These are phyloP conservation scores for Xanthorhoe spadicearia DNA, from an alignment of 2,888 invertebrate species.

Conservation along the genomic window DNA sequence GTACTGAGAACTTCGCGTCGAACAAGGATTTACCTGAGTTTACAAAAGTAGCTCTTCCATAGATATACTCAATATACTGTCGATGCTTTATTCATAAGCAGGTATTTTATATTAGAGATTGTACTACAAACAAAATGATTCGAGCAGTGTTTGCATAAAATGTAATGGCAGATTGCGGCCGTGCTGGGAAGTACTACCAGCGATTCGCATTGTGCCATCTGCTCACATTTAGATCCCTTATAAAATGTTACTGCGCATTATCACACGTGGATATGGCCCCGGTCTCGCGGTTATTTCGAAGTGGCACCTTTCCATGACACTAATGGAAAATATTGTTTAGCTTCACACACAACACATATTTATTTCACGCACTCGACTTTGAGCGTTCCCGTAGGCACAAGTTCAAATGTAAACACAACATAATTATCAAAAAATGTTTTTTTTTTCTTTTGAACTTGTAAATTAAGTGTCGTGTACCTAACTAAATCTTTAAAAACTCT, in stretches of 20 bases:
- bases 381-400: background rate
- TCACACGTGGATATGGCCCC: conserved; percentile 77
- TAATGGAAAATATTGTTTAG: conserved; percentile 80
- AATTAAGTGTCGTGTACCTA: background rate
- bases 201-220: conserved; percentile 81
- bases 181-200: conserved; percentile 70
- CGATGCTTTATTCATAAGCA: conserved; percentile 5
- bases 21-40: background rate
- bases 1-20: background rate
- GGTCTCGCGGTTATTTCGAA: conserved; percentile 75
- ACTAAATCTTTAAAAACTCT: background rate
- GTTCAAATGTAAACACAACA: conserved; percentile 2
- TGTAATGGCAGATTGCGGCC: conserved; percentile 81
- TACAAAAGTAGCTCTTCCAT: background rate
- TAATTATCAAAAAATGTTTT: background rate
- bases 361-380: conserved; percentile 59
- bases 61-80: background rate
- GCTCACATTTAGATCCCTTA: conserved; percentile 82
- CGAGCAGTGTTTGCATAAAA: conserved; percentile 78
- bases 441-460: background rate
- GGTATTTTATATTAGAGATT: conserved; percentile 59
- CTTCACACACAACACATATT: conserved; percentile 60
- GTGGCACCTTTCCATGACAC: conserved; percentile 79
- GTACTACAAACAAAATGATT: conserved; percentile 73
- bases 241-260: conserved; percentile 83